A percentile compares a stretch with the other conserved stretches of the same genome.
Conservation (phyloP, 2,888 invertebrate species). For the Sylvicola cinctus region DNA sequence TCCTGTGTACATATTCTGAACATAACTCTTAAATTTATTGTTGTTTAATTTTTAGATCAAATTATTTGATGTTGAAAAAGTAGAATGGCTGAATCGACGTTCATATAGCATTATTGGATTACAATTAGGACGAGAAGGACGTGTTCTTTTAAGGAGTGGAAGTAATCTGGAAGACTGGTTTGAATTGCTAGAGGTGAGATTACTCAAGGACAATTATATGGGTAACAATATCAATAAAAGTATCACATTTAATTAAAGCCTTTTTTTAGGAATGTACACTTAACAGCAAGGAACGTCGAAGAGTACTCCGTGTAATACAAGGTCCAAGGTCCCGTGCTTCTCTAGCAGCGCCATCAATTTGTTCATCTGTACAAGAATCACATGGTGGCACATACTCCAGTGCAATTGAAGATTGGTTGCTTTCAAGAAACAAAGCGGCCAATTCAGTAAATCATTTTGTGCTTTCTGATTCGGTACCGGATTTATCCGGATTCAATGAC, state of each 20-base stretch:
- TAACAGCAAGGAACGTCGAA: slow-evolving; percentile 38
- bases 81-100: slow-evolving; percentile 43
- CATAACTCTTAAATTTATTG: too few species aligned
- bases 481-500: slow-evolving; percentile 22
- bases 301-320: slow-evolving; percentile 30
- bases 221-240: too few species aligned
- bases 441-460: slow-evolving; percentile 22
- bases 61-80: slow-evolving; percentile 39
- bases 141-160: slow-evolving; percentile 22
- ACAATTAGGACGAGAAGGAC: slow-evolving; percentile 29
- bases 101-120: slow-evolving; percentile 39
- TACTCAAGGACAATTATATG: too few species aligned
- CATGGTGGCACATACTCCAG: slow-evolving; percentile 28
- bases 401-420: slow-evolving; percentile 32
- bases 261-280: slow-evolving; percentile 32
- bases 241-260: too few species aligned
- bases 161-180: slow-evolving; percentile 44
- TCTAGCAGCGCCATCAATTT: slow-evolving; percentile 23
- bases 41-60: slow-evolving; percentile 33
- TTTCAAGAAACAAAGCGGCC: slow-evolving; percentile 26
- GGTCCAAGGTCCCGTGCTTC: slow-evolving; percentile 24
- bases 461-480: slow-evolving; percentile 24
- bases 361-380: slow-evolving; percentile 21
- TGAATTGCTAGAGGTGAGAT: slow-evolving; percentile 33
- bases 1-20: too few species aligned